A percentile compares a stretch with the other conserved stretches of the same genome.
phyloP scores from a whole-genome alignment of 2,888 invertebrate genomes.

The Ommatoiulus sabulosus region DNA sequence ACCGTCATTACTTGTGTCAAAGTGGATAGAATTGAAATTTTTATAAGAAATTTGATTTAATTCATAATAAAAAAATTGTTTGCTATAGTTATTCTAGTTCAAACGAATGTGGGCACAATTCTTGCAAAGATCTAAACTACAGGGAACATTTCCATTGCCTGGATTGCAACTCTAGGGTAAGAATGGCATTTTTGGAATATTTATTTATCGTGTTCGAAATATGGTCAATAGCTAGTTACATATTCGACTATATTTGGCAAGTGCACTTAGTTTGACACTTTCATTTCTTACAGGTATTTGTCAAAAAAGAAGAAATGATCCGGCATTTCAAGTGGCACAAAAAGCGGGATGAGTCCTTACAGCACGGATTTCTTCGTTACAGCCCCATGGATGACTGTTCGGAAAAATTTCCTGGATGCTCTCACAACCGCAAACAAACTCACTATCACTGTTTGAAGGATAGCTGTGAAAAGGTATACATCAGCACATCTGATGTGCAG shows the following conservation, averaged over 20 bases:
- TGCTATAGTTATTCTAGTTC: conserved; percentile 76
- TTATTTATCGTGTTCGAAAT: conserved; percentile 30
- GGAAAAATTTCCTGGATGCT: conserved; percentile 83
- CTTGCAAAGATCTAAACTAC: conserved; percentile 90
- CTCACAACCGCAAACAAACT: conserved; percentile 93
- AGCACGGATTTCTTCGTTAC: conserved; percentile 94
- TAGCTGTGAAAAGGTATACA: conserved; percentile 85
- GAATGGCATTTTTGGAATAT: neutral
- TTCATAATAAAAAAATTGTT: neutral
- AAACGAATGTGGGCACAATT: conserved; percentile 83
- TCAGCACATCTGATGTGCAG: conserved; percentile 98
- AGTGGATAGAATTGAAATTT: conserved; percentile 57
- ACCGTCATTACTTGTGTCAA: conserved; percentile 38
- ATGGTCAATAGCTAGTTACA: neutral
- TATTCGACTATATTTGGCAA: neutral
- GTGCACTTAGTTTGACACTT: neutral
- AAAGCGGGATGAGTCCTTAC: conserved; percentile 95
- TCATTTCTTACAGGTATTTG: conserved; percentile 76
- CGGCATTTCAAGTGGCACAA: conserved; percentile 99
- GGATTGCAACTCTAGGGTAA: conserved; percentile 77
- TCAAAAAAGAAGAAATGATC: conserved; percentile 99
- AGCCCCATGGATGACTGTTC: conserved; percentile 96
- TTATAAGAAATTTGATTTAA: conserved; percentile 50
- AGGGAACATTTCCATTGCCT: conserved; percentile 95
- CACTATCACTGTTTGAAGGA: conserved; percentile 96